Evolutionary conservation across 2,113 vertebrate species (phyloP).

Genomic region (human (Homo sapiens)): GRCh38 chrX:136711001-136711500

Average conservation of each 20-base stretch:
- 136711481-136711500: neutral
- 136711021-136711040: too few relatives aligned
- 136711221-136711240: neutral
- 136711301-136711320: neutral
- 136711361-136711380: neutral
- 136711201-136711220: neutral
- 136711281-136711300: neutral
- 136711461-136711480: neutral
- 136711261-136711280: neutral
- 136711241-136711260: neutral
- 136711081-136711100: too few relatives aligned
- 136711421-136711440: neutral
- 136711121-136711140: too few relatives aligned
- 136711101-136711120: too few relatives aligned
- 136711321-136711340: neutral
- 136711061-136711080: too few relatives aligned
- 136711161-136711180: too few relatives aligned
- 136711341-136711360: neutral
- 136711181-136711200: neutral
- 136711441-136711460: slow-evolving; percentile 7
- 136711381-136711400: neutral
- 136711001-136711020: too few relatives aligned
- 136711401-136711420: neutral
- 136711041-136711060: too few relatives aligned
- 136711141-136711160: too few relatives aligned